Evolutionary conservation across 2,797 vertebrate species (phyloP), one percentile per base, ranked within the genome.

Genomic region (Silurus lanzhouensis): DNA sequence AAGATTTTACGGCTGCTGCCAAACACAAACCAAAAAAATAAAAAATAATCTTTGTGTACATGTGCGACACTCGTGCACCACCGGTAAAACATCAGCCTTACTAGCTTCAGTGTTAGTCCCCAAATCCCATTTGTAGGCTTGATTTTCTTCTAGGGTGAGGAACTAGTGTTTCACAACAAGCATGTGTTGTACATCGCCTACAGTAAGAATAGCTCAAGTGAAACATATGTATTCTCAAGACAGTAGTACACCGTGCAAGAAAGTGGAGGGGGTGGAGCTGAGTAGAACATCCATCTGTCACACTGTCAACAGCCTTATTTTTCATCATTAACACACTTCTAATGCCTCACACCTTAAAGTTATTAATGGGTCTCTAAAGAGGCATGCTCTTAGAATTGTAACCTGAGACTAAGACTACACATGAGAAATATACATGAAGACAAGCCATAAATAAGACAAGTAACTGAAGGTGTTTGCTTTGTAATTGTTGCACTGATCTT

Each of bases 301-400:
- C 25, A 48, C 27, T 72, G 85, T 78, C 85, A 88, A 31, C 63
- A 61, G 44, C 9, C 77, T 68, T 67, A 78, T 84, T 81, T 84
- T 81, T 86, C 78, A 76, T 83, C 61, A 84, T 86, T 84, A 86
- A 84, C 82, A 64, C 68, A 83, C 72, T 70, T 85, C 64, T 70
- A 80, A 67, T 66, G 82, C 60, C 76, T 78, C 58, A 60, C 87
- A 88, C 83, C 83, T 87, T 85, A 83, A 82, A 22, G 82, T 82
- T 88, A 85, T 88, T 87, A 82, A 89, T 83, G 81, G 63, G 57
- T 77, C 67, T 66, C 46, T 64, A 15, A 77, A 77, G 12, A 57
- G 19, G 46, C 14, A 61, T 44, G 66, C 20, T 83, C 66, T 82
- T 84, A 38, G 66, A 85, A 81, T 85, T 84, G 79, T 38, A 87